phyloP scores from a whole-genome alignment of 2,113 vertebrate genomes.

The Dissostichus mawsoni region DNA sequence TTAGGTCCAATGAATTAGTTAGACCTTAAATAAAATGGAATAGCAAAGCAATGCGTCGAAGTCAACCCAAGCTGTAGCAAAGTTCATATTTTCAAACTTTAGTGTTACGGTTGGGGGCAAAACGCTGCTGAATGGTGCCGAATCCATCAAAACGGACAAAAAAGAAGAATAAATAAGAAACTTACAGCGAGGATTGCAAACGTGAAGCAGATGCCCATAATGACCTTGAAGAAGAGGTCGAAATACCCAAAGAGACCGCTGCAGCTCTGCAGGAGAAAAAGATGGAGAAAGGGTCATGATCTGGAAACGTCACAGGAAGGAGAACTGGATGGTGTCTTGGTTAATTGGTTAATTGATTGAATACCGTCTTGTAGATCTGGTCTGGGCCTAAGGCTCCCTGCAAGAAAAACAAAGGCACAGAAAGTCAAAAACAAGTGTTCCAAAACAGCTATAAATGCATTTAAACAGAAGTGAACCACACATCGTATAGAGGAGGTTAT shows the following conservation, averaged over 20 bases:
- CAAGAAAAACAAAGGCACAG: conserved; percentile 12
- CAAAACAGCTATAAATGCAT: neutral
- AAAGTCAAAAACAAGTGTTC: neutral
- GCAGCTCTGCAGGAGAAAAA: conserved; percentile 46
- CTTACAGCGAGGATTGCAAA: conserved; percentile 67
- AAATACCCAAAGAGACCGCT: accelerated
- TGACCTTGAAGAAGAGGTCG: accelerated
- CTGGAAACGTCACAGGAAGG: neutral
- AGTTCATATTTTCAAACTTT: neutral
- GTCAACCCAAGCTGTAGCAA: neutral
- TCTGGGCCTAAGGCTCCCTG: conserved; percentile 53
- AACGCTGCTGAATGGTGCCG: too few relatives aligned
- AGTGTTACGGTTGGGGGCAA: neutral
- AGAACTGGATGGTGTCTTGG: neutral
- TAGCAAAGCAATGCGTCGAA: neutral
- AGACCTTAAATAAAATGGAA: neutral
- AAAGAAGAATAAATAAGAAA: neutral
- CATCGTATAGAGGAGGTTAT: neutral
- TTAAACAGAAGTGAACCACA: neutral
- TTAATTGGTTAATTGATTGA: neutral
- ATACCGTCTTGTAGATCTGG: conserved; percentile 42
- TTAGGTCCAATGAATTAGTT: too few relatives aligned
- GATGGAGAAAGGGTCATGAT: neutral
- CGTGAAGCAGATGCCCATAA: conserved; percentile 55
- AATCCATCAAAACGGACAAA: neutral